Conservation (phyloP, 2,888 invertebrate species). For the Sesia bembeciformis region DNA sequence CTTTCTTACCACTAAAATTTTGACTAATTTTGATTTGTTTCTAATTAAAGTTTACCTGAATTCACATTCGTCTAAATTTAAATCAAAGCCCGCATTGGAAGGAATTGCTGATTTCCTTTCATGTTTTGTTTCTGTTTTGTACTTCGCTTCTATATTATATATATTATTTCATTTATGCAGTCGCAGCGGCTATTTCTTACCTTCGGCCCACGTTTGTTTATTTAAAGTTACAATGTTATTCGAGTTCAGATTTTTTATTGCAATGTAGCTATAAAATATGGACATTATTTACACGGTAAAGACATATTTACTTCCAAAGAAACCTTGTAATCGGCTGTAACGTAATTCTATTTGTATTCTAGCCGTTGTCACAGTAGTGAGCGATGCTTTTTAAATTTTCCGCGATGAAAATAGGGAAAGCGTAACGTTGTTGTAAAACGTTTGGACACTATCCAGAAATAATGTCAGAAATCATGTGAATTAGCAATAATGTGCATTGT, state of each 20-base stretch:
- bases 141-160: too few species aligned
- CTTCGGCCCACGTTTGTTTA: conserved; percentile 8
- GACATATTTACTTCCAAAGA: conserved; percentile 10
- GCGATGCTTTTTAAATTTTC: conserved; percentile 73
- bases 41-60: too few species aligned
- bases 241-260: neutral
- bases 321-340: conserved; percentile 67
- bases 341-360: conserved; percentile 65
- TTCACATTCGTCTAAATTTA: too few species aligned
- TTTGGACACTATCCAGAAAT: conserved; percentile 61
- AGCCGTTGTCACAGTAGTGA: conserved; percentile 69
- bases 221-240: conserved; percentile 5
- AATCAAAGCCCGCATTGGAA: too few species aligned
- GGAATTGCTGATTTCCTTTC: too few species aligned
- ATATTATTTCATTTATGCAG: too few species aligned
- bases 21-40: too few species aligned
- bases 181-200: too few species aligned
- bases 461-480: conserved; percentile 58
- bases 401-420: conserved; percentile 72
- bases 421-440: conserved; percentile 62
- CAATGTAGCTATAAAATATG: neutral
- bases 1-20: too few species aligned
- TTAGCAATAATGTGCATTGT: conserved; percentile 45
- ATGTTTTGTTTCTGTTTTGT: too few species aligned
- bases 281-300: neutral